phyloP scores from a whole-genome alignment of 2,113 vertebrate species.

The Clarias magur region DNA sequence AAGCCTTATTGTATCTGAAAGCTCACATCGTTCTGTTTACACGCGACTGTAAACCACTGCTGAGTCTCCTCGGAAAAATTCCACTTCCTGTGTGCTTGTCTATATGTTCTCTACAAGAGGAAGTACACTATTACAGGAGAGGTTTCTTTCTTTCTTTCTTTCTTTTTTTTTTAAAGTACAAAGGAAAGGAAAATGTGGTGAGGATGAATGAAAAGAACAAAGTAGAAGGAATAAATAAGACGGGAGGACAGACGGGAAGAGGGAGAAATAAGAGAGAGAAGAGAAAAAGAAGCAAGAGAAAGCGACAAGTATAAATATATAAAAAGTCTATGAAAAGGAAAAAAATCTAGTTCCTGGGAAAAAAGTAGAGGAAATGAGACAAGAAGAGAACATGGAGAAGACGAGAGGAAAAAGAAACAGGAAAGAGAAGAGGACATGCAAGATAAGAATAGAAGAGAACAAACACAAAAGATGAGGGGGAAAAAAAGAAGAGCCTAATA shows the following conservation, averaged over 20 bases:
- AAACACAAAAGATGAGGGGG: no score
- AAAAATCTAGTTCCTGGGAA: no score
- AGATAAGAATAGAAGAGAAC: no score
- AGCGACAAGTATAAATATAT: not conserved
- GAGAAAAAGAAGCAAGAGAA: not conserved
- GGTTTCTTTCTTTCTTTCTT: not conserved
- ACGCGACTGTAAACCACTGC: not conserved
- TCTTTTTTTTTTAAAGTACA: no score
- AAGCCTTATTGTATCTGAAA: not conserved
- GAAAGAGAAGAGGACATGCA: no score
- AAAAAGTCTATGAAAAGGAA: not conserved
- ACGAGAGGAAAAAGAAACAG: not conserved
- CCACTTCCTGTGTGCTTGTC: not conserved
- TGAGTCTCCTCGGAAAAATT: not conserved
- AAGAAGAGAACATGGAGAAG: constrained; percentile 37
- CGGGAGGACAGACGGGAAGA: not conserved
- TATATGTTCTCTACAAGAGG: not conserved
- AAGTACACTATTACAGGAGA: not conserved
- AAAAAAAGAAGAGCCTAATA: no score
- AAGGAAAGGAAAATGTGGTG: not conserved
- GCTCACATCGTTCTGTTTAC: not conserved
- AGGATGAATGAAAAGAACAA: not conserved
- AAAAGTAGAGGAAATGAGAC: constrained; percentile 49
- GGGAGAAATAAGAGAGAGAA: not conserved
- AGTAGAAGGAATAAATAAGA: not conserved